A percentile compares a stretch with the other conserved stretches of the same genome.
Conservation (phyloP, 2,113 vertebrate genomes). For the Mobula hypostoma region DNA sequence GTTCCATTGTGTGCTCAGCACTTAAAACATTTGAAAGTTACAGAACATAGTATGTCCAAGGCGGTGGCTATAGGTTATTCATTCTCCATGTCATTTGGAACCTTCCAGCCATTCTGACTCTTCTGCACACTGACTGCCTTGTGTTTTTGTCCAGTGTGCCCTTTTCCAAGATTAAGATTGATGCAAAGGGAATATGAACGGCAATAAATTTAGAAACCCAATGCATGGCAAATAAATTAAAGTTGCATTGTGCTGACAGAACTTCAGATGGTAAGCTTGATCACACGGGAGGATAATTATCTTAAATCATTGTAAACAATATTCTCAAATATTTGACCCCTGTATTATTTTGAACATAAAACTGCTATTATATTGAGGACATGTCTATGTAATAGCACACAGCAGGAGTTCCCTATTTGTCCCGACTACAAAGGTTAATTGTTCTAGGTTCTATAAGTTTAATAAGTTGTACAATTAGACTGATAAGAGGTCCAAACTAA, state of each 20-base stretch:
- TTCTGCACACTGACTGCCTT: not conserved
- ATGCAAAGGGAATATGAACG: not conserved
- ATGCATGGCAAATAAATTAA: not conserved
- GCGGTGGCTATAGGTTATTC: not conserved
- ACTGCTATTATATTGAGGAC: not conserved
- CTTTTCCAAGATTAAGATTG: not conserved
- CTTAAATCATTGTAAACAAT: no score
- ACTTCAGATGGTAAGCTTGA: not conserved
- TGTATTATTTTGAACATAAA: not conserved
- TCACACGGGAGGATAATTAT: not conserved
- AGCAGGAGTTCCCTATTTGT: not conserved
- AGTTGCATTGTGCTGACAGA: not conserved
- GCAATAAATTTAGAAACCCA: not conserved
- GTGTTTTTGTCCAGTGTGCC: not conserved
- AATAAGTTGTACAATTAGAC: not conserved
- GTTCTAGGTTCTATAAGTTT: not conserved
- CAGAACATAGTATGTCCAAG: not conserved
- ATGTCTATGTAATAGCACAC: not conserved
- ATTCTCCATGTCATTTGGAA: not conserved
- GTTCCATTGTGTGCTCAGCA: not conserved
- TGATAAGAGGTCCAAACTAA: not conserved
- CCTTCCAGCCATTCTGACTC: not conserved
- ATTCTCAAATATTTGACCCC: not conserved
- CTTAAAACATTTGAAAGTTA: not conserved
- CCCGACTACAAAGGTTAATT: not conserved